Conservation (phyloP, 2,797 vertebrate genomes). For the Crocodylus rhombifer region DNA sequence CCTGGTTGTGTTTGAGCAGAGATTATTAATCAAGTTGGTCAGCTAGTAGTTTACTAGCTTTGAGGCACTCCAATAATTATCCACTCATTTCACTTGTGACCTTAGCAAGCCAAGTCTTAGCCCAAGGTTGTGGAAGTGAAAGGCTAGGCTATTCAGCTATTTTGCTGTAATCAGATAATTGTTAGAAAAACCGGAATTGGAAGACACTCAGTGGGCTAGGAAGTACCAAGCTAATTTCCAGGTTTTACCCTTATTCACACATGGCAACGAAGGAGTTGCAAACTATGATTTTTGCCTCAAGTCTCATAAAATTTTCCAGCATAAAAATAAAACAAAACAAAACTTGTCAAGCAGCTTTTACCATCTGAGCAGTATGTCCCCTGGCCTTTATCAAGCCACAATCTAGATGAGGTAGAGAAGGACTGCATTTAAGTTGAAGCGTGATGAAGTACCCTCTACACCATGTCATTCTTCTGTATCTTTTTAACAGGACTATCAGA, state of each 20-base stretch:
- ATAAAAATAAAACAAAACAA: slow-evolving; percentile 49
- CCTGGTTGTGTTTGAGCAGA: slow-evolving; percentile 25
- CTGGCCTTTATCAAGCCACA: slow-evolving; percentile 70
- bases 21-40: slow-evolving; percentile 31
- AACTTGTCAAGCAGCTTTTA: slow-evolving; percentile 72
- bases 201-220: not conserved
- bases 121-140: slow-evolving; percentile 58
- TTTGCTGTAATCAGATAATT: slow-evolving; percentile 22
- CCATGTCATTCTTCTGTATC: slow-evolving; percentile 67
- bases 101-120: slow-evolving; percentile 37
- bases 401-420: slow-evolving; percentile 63
- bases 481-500: slow-evolving; percentile 76
- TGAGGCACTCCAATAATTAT: slow-evolving; percentile 36
- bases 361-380: slow-evolving; percentile 69
- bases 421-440: slow-evolving; percentile 58
- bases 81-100: slow-evolving; percentile 4
- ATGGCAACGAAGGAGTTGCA: slow-evolving; percentile 35
- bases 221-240: not conserved
- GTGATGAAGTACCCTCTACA: slow-evolving; percentile 74
- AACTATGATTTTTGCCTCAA: slow-evolving; percentile 59
- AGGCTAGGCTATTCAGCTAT: slow-evolving; percentile 44
- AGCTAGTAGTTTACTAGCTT: slow-evolving; percentile 36
- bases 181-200: not conserved
- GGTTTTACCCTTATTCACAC: not conserved
- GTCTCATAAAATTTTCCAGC: slow-evolving; percentile 48